phyloP scores from a whole-genome alignment of 2,797 vertebrate genomes.

The Poecile montanus region DNA sequence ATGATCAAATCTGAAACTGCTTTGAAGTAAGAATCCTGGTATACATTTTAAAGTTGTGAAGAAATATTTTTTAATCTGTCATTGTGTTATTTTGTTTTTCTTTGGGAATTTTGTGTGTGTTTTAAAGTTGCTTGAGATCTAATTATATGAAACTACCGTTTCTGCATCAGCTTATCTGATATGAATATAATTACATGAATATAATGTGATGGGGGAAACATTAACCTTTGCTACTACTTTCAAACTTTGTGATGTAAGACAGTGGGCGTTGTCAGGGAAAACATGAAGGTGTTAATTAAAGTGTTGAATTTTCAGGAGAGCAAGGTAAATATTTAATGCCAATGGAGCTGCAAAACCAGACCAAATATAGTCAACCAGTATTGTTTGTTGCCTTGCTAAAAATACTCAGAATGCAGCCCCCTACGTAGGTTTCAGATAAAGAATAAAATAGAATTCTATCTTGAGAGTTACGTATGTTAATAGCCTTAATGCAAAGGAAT shows the following conservation, averaged over 20 bases:
- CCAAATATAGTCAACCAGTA: slow-evolving; percentile 1
- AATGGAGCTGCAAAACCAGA: not conserved
- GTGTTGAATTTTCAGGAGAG: not conserved
- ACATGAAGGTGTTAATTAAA: slow-evolving; percentile 37
- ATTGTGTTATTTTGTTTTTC: not conserved
- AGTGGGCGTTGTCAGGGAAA: not conserved
- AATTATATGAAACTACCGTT: slow-evolving; percentile 16
- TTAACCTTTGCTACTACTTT: slow-evolving; percentile 11
- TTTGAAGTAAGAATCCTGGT: not conserved
- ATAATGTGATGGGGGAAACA: not conserved
- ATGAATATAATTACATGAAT: not conserved
- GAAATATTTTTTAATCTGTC: not conserved
- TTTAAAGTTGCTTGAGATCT: slow-evolving; percentile 3
- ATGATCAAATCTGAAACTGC: not conserved
- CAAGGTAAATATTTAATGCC: slow-evolving; percentile 39
- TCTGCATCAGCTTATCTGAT: not conserved
- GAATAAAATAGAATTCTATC: slow-evolving; percentile 39
- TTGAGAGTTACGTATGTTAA: slow-evolving; percentile 53
- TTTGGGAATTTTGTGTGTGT: not conserved
- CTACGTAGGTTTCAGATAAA: not conserved
- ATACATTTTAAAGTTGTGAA: not conserved
- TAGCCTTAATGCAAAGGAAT: slow-evolving; percentile 9
- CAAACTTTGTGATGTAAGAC: not conserved
- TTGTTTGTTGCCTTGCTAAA: not conserved
- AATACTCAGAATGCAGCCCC: not conserved